A percentile compares a stretch with the other conserved stretches of the same genome.
Conservation (phyloP, 1,140 invertebrate genomes). For the Gonioctena quinquepunctata region DNA sequence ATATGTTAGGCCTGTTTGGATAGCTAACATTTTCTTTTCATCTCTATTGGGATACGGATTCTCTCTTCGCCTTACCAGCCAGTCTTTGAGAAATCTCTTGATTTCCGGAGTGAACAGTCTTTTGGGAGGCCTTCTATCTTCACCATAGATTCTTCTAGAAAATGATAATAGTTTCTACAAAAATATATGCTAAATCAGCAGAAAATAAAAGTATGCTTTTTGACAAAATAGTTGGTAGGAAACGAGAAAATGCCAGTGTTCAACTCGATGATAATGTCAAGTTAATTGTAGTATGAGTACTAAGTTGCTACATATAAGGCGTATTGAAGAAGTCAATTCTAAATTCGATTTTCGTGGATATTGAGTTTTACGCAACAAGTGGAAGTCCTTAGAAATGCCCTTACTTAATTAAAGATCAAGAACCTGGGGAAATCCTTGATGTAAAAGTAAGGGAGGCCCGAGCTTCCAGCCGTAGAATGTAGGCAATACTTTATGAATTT, state of each 20-base stretch:
- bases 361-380: too few relatives aligned
- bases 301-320: too few relatives aligned
- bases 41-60: slow-evolving; percentile 75
- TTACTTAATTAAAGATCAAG: too few relatives aligned
- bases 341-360: not conserved
- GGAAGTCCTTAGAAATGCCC: too few relatives aligned
- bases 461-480: too few relatives aligned
- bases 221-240: not conserved
- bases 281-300: not conserved
- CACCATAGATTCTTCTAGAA: slow-evolving; percentile 59
- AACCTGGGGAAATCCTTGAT: too few relatives aligned
- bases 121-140: slow-evolving; percentile 66
- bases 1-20: slow-evolving; percentile 71
- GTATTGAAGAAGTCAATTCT: not conserved
- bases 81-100: slow-evolving; percentile 72
- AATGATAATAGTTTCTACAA: not conserved
- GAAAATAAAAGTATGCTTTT: not conserved
- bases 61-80: slow-evolving; percentile 70
- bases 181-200: not conserved
- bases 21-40: slow-evolving; percentile 70
- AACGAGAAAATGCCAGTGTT: not conserved
- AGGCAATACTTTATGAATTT: too few relatives aligned
- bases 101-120: slow-evolving; percentile 75
- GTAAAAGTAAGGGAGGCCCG: too few relatives aligned
- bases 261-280: not conserved